Percentiles rank a stretch among this genome's conserved stretches.
These are phyloP conservation scores for Brachionus manjavacas DNA, from an alignment of 1,140 invertebrate species.

Conservation along the genomic window DNA sequence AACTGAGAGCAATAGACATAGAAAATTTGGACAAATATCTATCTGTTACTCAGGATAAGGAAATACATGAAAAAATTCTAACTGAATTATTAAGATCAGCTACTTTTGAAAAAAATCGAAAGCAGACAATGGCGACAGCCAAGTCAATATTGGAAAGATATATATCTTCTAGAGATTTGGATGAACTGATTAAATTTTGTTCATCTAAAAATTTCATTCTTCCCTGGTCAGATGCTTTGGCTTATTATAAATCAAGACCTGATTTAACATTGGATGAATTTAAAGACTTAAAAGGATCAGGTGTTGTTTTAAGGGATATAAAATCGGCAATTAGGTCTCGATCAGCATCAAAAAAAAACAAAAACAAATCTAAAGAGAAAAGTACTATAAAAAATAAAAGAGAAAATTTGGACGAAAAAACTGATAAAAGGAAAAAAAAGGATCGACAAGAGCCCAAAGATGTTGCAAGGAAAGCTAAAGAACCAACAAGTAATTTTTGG, in stretches of 20 bases:
- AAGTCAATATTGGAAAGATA: not conserved
- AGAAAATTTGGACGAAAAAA: not conserved
- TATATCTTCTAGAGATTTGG: not conserved
- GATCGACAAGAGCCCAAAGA: not conserved
- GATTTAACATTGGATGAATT: not conserved
- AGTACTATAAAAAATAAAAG: too few relatives aligned
- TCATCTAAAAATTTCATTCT: conserved; percentile 21
- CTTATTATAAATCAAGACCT: conserved; percentile 20
- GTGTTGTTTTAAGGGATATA: not conserved
- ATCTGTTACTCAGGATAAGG: not conserved
- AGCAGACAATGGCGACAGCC: not conserved
- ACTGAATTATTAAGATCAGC: not conserved
- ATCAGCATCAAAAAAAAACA: not conserved
- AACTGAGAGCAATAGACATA: not conserved
- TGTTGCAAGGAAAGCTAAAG: not conserved
- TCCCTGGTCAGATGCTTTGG: not conserved
- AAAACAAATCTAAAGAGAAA: not conserved
- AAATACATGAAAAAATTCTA: conserved; percentile 1
- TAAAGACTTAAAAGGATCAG: not conserved
- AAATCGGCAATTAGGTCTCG: not conserved
- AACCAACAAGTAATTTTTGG: not conserved
- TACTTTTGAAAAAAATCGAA: not conserved
- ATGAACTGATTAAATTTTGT: not conserved
- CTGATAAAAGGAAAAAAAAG: not conserved
- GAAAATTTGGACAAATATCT: conserved; percentile 21